phyloP scores from a whole-genome alignment of 2,113 vertebrate species.

The Odontophorus gujanensis region DNA sequence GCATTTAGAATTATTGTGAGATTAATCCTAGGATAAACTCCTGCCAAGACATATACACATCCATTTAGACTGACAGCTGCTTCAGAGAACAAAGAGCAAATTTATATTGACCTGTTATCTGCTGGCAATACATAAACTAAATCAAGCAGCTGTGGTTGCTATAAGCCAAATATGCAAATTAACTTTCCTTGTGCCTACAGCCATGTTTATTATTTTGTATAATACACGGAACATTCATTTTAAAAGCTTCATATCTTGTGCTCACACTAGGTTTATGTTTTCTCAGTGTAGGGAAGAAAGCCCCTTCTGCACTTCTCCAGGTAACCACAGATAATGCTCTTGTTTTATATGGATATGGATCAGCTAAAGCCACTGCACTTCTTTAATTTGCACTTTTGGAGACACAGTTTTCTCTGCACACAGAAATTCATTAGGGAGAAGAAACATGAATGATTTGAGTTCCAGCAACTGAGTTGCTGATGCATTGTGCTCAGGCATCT shows the following conservation, averaged over 20 bases:
- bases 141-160: constrained; percentile 26
- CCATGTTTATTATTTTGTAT: neutral
- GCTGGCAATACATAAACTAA: constrained; percentile 1
- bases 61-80: constrained; percentile 12
- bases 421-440: neutral
- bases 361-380: neutral
- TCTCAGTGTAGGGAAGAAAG: neutral
- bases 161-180: constrained; percentile 16
- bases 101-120: constrained; percentile 47
- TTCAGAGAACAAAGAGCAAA: constrained; percentile 14
- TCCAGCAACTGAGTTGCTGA: neutral
- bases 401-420: neutral
- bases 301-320: neutral
- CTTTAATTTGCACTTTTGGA: neutral
- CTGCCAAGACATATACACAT: rapidly evolving
- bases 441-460: neutral
- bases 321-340: neutral
- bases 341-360: neutral
- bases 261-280: neutral
- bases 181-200: neutral
- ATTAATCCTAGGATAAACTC: neutral
- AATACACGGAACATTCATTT: neutral
- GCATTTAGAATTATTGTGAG: neutral
- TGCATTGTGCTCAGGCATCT: neutral
- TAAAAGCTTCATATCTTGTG: neutral